phyloP scores from a whole-genome alignment of 2,888 invertebrate species.

The Synergus umbraculus region DNA sequence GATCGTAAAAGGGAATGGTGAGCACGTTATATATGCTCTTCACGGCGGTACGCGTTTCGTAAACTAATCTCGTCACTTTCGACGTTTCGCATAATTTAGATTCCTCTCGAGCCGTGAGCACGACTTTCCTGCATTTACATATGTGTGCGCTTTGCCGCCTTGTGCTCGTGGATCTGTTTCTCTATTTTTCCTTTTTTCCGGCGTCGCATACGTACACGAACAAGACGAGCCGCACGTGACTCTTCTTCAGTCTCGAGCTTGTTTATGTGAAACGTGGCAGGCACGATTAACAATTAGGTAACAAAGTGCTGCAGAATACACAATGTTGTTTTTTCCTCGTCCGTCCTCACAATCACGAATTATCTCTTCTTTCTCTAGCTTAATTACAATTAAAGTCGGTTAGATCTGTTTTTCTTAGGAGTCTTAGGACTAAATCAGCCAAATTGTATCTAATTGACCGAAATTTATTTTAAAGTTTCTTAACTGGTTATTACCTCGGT shows the following conservation, averaged over 20 bases:
- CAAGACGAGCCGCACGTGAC: slow-evolving; percentile 49
- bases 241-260: slow-evolving; percentile 16
- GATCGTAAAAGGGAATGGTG: slow-evolving; percentile 9
- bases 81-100: slow-evolving; percentile 53
- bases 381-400: background rate
- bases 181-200: slow-evolving; percentile 45
- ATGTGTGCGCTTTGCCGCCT: slow-evolving; percentile 42
- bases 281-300: slow-evolving; percentile 29
- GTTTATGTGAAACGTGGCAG: slow-evolving; percentile 21
- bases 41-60: slow-evolving; percentile 45
- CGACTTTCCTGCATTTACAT: slow-evolving; percentile 48
- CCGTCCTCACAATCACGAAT: background rate
- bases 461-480: background rate
- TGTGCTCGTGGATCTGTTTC: slow-evolving; percentile 44
- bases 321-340: background rate
- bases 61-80: slow-evolving; percentile 54
- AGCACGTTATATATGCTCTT: background rate
- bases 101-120: slow-evolving; percentile 46
- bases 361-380: background rate
- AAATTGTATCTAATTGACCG: background rate
- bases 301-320: background rate
- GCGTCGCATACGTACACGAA: slow-evolving; percentile 43
- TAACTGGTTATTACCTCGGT: no score
- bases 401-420: no score
- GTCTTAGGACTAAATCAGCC: no score